Percentiles rank a stretch among this genome's conserved stretches.
Evolutionary conservation across 2,797 vertebrate genomes (phyloP).

Genomic region (Acanthurus leucopareius): DNA sequence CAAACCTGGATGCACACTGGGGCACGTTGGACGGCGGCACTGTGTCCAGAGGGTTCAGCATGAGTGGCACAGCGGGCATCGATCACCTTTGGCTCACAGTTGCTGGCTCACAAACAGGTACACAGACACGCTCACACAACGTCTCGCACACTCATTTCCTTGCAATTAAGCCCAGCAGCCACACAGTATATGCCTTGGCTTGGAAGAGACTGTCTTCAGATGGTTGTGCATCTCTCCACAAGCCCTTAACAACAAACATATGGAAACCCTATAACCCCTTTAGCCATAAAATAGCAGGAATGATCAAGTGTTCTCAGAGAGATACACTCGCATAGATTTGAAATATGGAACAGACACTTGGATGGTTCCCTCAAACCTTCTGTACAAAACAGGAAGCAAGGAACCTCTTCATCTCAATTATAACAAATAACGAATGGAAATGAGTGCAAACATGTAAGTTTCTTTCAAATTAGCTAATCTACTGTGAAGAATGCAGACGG

Average conservation of each 20-base stretch:
- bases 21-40: constrained; percentile 47
- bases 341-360: constrained; percentile 17
- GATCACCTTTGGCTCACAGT: constrained; percentile 74
- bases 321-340: constrained; percentile 14
- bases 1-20: constrained; percentile 46
- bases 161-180: constrained; percentile 72
- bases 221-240: constrained; percentile 36
- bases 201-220: constrained; percentile 29
- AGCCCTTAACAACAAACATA: constrained; percentile 35
- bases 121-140: neutral
- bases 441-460: constrained; percentile 74
- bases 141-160: constrained; percentile 51
- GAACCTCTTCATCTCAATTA: constrained; percentile 66
- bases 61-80: constrained; percentile 70
- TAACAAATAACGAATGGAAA: constrained; percentile 61
- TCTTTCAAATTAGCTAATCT: constrained; percentile 76
- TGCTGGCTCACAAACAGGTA: constrained; percentile 30
- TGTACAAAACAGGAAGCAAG: constrained; percentile 49
- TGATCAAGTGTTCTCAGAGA: constrained; percentile 35
- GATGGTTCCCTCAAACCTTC: constrained; percentile 45
- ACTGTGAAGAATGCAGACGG: constrained; percentile 72
- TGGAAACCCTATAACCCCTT: constrained; percentile 36
- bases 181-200: constrained; percentile 58
- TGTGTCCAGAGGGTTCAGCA: constrained; percentile 68
- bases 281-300: constrained; percentile 33